These are phyloP conservation scores for Asarcornis scutulata DNA, from an alignment of 2,113 vertebrate species.

Conservation along the genomic window DNA sequence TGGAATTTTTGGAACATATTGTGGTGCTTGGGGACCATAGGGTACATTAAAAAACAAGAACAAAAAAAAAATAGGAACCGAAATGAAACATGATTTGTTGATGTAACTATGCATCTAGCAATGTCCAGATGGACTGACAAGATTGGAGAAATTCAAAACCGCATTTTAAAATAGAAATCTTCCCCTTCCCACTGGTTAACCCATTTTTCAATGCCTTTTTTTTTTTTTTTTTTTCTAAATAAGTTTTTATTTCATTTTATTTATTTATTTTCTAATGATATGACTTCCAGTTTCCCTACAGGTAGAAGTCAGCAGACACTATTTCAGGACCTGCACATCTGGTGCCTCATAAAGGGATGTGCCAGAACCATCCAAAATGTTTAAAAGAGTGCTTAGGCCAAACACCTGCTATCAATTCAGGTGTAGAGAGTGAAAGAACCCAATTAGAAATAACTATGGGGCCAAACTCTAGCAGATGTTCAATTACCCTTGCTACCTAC, in stretches of 20 bases:
- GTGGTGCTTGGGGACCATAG: neutral
- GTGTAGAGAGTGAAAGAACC: slow-evolving; percentile 30
- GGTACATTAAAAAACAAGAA: neutral
- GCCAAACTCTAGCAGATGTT: slow-evolving; percentile 62
- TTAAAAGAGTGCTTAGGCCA: slow-evolving; percentile 63
- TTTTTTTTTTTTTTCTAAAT: neutral
- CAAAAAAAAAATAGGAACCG: neutral
- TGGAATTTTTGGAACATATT: neutral
- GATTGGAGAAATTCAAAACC: neutral
- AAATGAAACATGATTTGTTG: neutral
- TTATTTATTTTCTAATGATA: neutral
- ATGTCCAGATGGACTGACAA: neutral
- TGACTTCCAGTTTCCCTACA: slow-evolving; percentile 11
- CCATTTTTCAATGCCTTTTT: neutral
- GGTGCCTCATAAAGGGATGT: slow-evolving; percentile 67
- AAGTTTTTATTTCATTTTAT: neutral
- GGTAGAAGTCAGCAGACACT: slow-evolving; percentile 3
- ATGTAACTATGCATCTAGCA: neutral
- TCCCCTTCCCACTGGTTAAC: neutral
- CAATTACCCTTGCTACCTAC: slow-evolving; percentile 48
- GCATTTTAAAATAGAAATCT: neutral
- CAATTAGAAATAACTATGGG: slow-evolving; percentile 51
- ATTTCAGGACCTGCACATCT: slow-evolving; percentile 69
- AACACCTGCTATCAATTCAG: slow-evolving; percentile 62
- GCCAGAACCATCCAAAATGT: slow-evolving; percentile 70